Evolutionary conservation across 2,888 invertebrate genomes (phyloP), one percentile per base, ranked within the genome.

Genomic region (Lasioglossum morio): DNA sequence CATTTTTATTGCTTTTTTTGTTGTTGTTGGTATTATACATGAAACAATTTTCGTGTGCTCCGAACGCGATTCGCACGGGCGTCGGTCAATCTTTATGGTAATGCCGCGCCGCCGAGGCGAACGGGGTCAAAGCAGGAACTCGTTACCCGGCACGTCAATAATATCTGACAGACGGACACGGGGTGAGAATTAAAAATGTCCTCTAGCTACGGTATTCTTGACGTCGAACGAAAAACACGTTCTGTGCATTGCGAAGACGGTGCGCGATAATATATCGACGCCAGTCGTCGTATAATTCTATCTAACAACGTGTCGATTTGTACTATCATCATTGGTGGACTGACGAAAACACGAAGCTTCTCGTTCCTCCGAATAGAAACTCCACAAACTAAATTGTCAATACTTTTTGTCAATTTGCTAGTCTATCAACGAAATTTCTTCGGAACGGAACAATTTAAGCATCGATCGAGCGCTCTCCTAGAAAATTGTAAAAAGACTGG

Each of bases 181-280:
- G 34, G 66, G n/a, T 12, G 70, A 14, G n/a, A 70, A 40, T 70
- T 70, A 70, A 40, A 70, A 40, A 27, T 40, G 14, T 40, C n/a
- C 40, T n/a, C 70, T 37, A 14, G 7, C 23, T 37, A 70, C 70
- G 70, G 5, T 70, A 40, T 40, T 27, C 5, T n/a, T n/a, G 37
- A 12, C 40, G 7, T 40, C 70, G 23, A 23, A 37, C 23, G n/a
- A 4, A 16, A 37, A 37, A 37, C 23, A 23, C 10, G 66, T 34
- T 30, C 23, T 10, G 34, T 5, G 40, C 40, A 23, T 34, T 37
- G n/a, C 40, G n/a, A 70, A 12, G 40, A 4, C 40, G 40, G n/a
- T 40, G 70, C n/a, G 23, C 70, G 70, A 70, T 70, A 40, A 70
- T 70, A 70, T 70, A 70, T 70, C 40, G 23, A 10, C 34, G 40